These are phyloP conservation scores for Scotopteryx bipunctaria DNA, from an alignment of 2,888 invertebrate genomes.

Conservation along the genomic window DNA sequence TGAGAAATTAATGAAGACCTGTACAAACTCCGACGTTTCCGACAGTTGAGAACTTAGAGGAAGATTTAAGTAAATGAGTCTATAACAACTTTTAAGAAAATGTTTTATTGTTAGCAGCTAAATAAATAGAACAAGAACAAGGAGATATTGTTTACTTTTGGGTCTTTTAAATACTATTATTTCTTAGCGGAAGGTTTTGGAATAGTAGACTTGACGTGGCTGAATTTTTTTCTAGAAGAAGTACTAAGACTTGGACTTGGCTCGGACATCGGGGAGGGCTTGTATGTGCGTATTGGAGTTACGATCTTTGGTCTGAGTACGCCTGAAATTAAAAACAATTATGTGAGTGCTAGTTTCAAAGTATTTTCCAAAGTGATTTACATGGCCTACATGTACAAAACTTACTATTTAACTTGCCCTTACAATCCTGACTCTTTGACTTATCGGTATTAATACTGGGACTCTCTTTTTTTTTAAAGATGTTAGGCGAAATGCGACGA, in stretches of 20 bases:
- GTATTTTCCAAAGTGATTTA: too few relatives aligned
- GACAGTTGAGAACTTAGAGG: conserved; percentile 38
- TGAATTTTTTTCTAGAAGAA: conserved; percentile 63
- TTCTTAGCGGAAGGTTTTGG: conserved; percentile 61
- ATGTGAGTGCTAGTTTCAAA: too few relatives aligned
- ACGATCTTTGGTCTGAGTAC: conserved; percentile 62
- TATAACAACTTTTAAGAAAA: conserved; percentile 33
- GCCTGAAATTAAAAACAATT: conserved; percentile 45
- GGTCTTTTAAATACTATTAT: conserved; percentile 42
- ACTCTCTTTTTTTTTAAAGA: conserved; percentile 58
- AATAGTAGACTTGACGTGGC: conserved; percentile 74
- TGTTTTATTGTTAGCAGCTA: conserved; percentile 24
- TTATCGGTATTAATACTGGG: conserved; percentile 45
- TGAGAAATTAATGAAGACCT: conserved; percentile 59
- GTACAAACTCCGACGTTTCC: conserved; percentile 55
- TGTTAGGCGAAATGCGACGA: conserved; percentile 62
- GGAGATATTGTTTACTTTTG: background rate
- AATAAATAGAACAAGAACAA: conserved; percentile 21
- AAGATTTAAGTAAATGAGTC: conserved; percentile 33
- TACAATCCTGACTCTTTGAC: conserved; percentile 43
- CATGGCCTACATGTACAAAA: too few relatives aligned
- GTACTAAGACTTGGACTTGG: conserved; percentile 57
- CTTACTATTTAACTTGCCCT: conserved; percentile 63
- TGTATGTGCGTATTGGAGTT: conserved; percentile 54
- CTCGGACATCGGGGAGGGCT: conserved; percentile 41